Base-by-base conservation (phyloP, 2,888 invertebrate species). In the Zonitis immaculata region DNA sequence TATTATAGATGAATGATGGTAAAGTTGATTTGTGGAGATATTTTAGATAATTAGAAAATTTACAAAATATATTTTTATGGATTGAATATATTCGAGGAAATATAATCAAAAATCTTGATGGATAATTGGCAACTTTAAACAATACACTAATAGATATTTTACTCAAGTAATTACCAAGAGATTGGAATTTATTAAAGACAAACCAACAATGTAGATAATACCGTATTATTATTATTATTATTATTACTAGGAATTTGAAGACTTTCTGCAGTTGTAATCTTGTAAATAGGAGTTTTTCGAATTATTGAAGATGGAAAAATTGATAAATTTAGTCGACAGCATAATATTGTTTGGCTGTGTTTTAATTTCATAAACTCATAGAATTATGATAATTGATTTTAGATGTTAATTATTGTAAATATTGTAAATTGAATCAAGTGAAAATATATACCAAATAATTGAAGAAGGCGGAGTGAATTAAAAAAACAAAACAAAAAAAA, bases 341-440 rank as follows among this genome's bases (percentile, higher is more conserved):
- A 67, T 66, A 44, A n/a, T n/a, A n/a, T n/a, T n/a, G n/a, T 65
- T 67, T 63, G 73, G 73, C 73, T 73, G 73, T 73, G 73, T 71
- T 58, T 68, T 64, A 64, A 61, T 61, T 66, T 50, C 43, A 20
- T 39, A 39, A 42, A 50, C 27, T 49, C 46, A 54, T 55, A 56
- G 51, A 57, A 63, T 50, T 57, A 22, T 22, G 5, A 22, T 22
- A 61, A 62, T 65, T 63, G 58, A 42, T 63, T n/a, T 64, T 56
- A 44, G 53, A 50, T 58, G 60, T 60, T 58, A 54, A 51, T 20
- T 54, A 56, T 59, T 67, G 67, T 67, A 67, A 58, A 67, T 67
- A 67, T 58, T 67, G 67, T 67, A 67, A 64, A 67, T 64, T 66
- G 47, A 22, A 22, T 59, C 60, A 59, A 61, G 57, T 65, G 60